Percentiles rank a stretch among this genome's conserved stretches.
Conservation (phyloP, 1,140 invertebrate genomes). For the Medauroidea extradentata region DNA sequence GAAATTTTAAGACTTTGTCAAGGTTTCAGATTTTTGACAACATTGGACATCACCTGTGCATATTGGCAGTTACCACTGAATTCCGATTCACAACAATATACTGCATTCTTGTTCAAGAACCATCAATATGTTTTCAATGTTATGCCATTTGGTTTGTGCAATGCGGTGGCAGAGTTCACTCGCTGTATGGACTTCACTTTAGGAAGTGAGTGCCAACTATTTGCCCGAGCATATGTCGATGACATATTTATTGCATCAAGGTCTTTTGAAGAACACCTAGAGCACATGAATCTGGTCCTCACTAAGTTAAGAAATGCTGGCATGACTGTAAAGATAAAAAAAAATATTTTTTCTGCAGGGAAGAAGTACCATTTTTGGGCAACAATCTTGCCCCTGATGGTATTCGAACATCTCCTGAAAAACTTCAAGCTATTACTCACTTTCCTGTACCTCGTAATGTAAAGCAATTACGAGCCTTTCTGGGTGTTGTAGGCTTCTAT, state of each 20-base stretch:
- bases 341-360: constrained; percentile 31
- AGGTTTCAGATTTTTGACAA: constrained; percentile 26
- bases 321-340: constrained; percentile 26
- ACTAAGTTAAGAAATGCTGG: constrained; percentile 15
- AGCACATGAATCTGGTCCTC: constrained; percentile 21
- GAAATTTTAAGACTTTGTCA: constrained; percentile 28
- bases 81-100: constrained; percentile 29
- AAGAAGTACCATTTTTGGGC: constrained; percentile 40
- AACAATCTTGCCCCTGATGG: constrained; percentile 33
- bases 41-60: constrained; percentile 33
- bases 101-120: constrained; percentile 34
- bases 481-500: constrained; percentile 44
- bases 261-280: constrained; percentile 20
- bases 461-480: constrained; percentile 39
- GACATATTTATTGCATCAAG: constrained; percentile 26
- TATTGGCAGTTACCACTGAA: constrained; percentile 39
- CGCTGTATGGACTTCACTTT: background rate
- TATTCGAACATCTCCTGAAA: constrained; percentile 27
- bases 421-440: constrained; percentile 26
- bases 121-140: constrained; percentile 32
- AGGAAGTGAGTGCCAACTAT: background rate
- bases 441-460: constrained; percentile 31
- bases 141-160: constrained; percentile 28
- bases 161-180: constrained; percentile 21
- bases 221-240: constrained; percentile 2